phyloP scores from a whole-genome alignment of 92 coral and sea anemone genomes.

The Parazoanthus swiftii region DNA sequence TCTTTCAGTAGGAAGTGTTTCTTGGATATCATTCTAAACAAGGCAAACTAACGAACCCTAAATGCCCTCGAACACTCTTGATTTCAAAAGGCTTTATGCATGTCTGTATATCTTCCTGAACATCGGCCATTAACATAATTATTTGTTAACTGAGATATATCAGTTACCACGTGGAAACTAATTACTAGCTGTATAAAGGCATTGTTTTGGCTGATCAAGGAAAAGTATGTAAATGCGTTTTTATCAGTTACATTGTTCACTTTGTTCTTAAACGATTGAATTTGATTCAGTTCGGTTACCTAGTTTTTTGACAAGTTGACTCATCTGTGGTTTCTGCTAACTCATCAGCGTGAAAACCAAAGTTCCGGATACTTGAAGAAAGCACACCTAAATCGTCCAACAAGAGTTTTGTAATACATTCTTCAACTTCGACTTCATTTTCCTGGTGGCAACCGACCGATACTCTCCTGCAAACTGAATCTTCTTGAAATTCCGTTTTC shows the following conservation, averaged over 20 bases:
- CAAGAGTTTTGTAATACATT: constrained; percentile 27
- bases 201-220: not conserved
- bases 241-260: too few relatives aligned
- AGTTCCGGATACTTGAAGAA: constrained; percentile 32
- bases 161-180: not conserved
- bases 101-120: too few relatives aligned
- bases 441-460: not conserved
- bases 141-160: not conserved
- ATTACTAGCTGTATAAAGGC: not conserved
- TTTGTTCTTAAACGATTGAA: too few relatives aligned
- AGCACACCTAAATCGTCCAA: constrained; percentile 37
- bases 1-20: too few relatives aligned
- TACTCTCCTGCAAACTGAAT: constrained; percentile 1
- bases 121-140: too few relatives aligned
- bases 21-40: too few relatives aligned
- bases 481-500: not conserved
- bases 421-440: constrained; percentile 11
- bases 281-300: not conserved
- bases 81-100: too few relatives aligned
- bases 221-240: not conserved
- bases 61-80: too few relatives aligned
- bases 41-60: too few relatives aligned
- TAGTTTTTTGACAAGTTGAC: not conserved
- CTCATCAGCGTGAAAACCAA: constrained; percentile 16
- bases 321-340: not conserved